phyloP scores from a whole-genome alignment of 2,888 invertebrate genomes.

The Melanargia galathea region DNA sequence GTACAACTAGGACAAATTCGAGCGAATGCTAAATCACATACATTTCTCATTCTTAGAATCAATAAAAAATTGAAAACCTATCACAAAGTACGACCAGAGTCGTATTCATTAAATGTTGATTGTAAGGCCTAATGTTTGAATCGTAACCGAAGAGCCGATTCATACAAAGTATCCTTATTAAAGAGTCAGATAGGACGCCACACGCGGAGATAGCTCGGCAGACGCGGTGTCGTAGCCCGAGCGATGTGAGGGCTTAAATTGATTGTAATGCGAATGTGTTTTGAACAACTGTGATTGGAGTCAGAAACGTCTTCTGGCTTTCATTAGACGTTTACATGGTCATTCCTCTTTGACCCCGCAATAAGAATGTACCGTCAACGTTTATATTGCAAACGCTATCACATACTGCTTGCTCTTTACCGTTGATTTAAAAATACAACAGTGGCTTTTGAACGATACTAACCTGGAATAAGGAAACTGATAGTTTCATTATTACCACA shows the following conservation, averaged over 20 bases:
- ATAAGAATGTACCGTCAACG: conserved; percentile 53
- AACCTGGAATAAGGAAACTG: too few species aligned
- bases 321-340: conserved; percentile 73
- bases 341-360: conserved; percentile 78
- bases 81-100: too few species aligned
- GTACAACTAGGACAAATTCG: neutral
- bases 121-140: conserved; percentile 26
- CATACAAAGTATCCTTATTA: conserved; percentile 54
- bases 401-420: conserved; percentile 6
- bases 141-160: conserved; percentile 35
- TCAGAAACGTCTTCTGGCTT: conserved; percentile 66
- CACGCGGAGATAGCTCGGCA: conserved; percentile 66
- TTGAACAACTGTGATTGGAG: conserved; percentile 73
- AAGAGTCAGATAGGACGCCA: conserved; percentile 64
- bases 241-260: conserved; percentile 72
- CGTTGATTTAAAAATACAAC: conserved; percentile 9
- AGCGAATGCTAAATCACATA: neutral
- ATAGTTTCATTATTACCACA: too few species aligned
- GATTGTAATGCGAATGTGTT: conserved; percentile 76
- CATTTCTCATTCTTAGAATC: too few species aligned
- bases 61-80: too few species aligned
- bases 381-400: conserved; percentile 51
- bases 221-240: conserved; percentile 67
- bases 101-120: conserved; percentile 11
- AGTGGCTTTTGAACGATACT: neutral